These are phyloP conservation scores for Ammodytes marinus DNA, from an alignment of 2,113 vertebrate genomes.

Conservation along the genomic window DNA sequence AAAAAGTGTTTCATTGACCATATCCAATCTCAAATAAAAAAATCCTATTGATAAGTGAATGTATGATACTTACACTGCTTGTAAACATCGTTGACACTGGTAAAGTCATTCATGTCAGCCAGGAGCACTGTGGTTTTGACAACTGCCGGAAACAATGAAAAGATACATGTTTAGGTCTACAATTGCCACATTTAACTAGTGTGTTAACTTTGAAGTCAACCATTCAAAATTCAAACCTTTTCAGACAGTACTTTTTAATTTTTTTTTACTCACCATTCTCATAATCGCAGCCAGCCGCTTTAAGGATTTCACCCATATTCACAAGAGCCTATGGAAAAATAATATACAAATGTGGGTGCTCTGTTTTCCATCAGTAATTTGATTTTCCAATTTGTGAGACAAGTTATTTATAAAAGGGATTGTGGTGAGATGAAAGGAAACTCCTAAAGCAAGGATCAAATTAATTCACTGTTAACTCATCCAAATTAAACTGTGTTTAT, in stretches of 20 bases:
- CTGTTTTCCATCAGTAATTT: background rate
- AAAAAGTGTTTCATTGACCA: background rate
- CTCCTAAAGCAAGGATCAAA: background rate
- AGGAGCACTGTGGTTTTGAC: constrained; percentile 95
- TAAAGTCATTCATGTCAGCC: constrained; percentile 95
- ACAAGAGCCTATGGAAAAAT: constrained; percentile 87
- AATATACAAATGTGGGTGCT: background rate
- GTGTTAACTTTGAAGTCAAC: background rate
- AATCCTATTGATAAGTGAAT: background rate
- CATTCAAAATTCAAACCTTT: background rate
- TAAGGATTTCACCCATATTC: constrained; percentile 95
- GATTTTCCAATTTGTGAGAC: background rate
- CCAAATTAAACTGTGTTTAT: background rate
- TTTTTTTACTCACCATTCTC: constrained; percentile 85
- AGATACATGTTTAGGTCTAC: background rate
- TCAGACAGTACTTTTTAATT: background rate
- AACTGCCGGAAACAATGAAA: constrained; percentile 84
- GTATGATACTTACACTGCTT: constrained; percentile 90
- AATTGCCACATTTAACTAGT: background rate
- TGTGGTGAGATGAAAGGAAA: background rate
- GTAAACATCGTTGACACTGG: constrained; percentile 91
- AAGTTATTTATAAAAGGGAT: background rate
- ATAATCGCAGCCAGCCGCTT: constrained; percentile 90
- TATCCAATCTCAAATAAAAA: background rate
- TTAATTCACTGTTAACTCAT: background rate